Percentiles rank a stretch among this genome's conserved stretches.
phyloP scores from a whole-genome alignment of 2,113 vertebrate genomes.

The Gavia stellata region DNA sequence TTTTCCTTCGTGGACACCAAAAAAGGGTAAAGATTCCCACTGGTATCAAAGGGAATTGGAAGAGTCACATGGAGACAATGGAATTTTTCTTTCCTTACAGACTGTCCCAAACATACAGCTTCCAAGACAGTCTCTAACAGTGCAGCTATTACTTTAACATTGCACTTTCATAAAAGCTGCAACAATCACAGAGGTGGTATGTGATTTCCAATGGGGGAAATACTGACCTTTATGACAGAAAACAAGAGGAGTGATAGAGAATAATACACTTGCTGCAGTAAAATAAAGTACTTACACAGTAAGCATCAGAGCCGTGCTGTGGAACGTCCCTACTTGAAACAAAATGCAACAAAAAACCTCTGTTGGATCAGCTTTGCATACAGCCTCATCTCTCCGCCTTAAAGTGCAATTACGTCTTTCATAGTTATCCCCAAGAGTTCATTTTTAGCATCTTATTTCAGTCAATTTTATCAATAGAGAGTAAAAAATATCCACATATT shows the following conservation, averaged over 20 bases:
- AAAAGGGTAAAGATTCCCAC: neutral
- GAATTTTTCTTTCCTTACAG: neutral
- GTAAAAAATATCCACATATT: neutral
- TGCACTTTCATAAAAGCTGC: neutral
- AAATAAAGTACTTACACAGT: neutral
- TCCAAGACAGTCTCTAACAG: neutral
- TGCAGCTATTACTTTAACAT: neutral
- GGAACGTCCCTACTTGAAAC: neutral
- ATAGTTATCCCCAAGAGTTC: neutral
- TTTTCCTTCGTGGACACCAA: neutral
- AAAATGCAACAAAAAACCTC: neutral
- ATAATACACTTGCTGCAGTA: neutral
- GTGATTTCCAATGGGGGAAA: neutral
- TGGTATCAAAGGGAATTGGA: neutral
- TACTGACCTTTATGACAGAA: neutral
- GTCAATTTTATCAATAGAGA: neutral
- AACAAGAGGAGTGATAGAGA: neutral
- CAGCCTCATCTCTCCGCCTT: neutral
- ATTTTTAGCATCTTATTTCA: neutral
- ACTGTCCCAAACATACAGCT: neutral
- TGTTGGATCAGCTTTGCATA: neutral
- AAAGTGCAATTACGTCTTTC: neutral
- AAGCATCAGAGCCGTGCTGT: neutral
- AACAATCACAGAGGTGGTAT: neutral
- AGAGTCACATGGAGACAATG: neutral